These are phyloP conservation scores for Morone chrysops DNA, from an alignment of 2,113 vertebrate species.

Conservation along the genomic window DNA sequence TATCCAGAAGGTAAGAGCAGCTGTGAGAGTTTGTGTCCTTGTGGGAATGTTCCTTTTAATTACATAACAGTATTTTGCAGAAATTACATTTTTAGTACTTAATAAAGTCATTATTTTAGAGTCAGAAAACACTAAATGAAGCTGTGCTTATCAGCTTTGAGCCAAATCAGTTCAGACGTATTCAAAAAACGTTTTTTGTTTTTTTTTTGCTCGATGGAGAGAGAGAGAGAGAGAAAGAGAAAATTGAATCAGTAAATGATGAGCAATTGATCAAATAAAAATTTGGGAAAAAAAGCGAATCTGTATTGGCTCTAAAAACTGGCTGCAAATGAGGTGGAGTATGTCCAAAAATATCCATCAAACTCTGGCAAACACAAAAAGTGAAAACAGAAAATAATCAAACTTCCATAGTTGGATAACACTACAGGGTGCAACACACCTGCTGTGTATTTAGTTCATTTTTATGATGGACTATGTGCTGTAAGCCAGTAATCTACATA, in stretches of 20 bases:
- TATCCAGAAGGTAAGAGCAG: not conserved
- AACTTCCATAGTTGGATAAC: not conserved
- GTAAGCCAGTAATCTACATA: conserved; percentile 19
- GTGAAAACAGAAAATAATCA: conserved; percentile 24
- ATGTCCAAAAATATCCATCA: conserved; percentile 41
- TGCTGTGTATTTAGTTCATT: conserved; percentile 20
- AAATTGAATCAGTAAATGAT: conserved; percentile 31
- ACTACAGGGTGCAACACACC: not conserved
- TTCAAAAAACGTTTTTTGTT: not conserved
- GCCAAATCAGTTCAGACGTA: conserved; percentile 15
- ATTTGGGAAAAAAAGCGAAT: not conserved
- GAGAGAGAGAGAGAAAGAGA: not conserved
- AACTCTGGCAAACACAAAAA: conserved; percentile 15
- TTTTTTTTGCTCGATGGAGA: not conserved
- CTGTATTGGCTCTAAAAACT: conserved; percentile 28
- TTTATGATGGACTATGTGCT: conserved; percentile 26
- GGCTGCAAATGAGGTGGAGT: conserved; percentile 4
- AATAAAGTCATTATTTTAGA: conserved; percentile 26
- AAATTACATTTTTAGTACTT: not conserved
- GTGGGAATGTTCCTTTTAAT: not conserved
- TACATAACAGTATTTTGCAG: not conserved
- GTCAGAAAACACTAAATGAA: conserved; percentile 36
- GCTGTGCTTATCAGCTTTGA: conserved; percentile 18
- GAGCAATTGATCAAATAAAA: conserved; percentile 31
- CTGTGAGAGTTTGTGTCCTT: conserved; percentile 9